Evolutionary conservation across 2,888 invertebrate species (phyloP), one percentile per base, ranked within the genome.

Genomic region (Drosophila vallismaia): DNA sequence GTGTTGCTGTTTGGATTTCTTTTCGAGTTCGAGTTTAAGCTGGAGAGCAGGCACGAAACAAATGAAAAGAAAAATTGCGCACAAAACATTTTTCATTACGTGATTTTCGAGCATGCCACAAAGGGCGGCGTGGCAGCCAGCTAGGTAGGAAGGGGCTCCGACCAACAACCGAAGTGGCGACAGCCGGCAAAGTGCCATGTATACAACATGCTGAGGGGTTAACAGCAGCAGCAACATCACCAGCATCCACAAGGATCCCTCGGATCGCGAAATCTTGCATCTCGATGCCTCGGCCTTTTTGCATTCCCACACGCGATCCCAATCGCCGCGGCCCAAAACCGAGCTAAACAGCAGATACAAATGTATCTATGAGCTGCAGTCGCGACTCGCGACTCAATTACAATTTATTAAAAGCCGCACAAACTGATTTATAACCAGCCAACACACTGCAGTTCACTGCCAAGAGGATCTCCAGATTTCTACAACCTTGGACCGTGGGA

Each of bases 181-280:
- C 89, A 89, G 90, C 89, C 82, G 89, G 88, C 89, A 81, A 82
- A 89, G 79, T 83, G 89, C 85, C 83, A 89, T 79, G 89, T 86
- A 88, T 82, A 81, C 79, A 86, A 48, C 62, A 72, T 29, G 58
- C 51, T 54, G 40, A 62, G 62, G 68, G 62, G 79, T 83, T 75
- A 85, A 79, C 85, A 85, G 85, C 82, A 82, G 82, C 67, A 38
- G n/a, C 38, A 38, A 9, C 38, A n/a, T 8, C 38, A 38, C 14
- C 40, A 42, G 40, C 40, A 42, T 72, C 79, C 77, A 70, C 75
- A 81, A 85, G 80, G 80, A 81, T 81, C 85, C 8, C 40, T 50
- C 54, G 46, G 42, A 33, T 38, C 60, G 60, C 54, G 33, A 44
- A 44, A 28, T 50, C 31, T 44, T 31, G 9, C 12, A 29, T 19